Evolutionary conservation across 2,113 vertebrate genomes (phyloP).

Genomic region (Pyrgilauda ruficollis): DNA sequence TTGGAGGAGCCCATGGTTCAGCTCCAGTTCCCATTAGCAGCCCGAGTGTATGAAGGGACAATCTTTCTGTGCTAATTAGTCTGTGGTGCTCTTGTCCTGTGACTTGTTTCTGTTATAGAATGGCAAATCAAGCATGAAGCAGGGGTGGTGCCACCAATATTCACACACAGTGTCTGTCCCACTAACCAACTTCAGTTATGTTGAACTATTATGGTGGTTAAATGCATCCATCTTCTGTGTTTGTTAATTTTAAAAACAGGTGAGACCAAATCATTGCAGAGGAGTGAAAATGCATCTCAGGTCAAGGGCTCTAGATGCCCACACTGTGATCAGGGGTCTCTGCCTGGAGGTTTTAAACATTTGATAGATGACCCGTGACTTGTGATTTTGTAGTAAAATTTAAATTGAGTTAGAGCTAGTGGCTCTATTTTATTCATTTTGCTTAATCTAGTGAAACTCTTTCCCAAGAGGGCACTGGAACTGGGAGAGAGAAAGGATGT

Average conservation of each 20-base stretch:
- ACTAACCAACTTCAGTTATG: not conserved
- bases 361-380: not conserved
- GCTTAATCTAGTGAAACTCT: not conserved
- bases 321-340: not conserved
- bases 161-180: not conserved
- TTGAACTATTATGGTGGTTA: not conserved
- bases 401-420: not conserved
- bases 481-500: not conserved
- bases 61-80: not conserved
- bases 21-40: not conserved
- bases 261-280: not conserved
- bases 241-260: not conserved
- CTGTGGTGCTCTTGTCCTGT: not conserved
- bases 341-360: not conserved
- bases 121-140: not conserved
- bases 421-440: not conserved
- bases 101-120: not conserved
- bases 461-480: not conserved
- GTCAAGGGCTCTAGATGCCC: not conserved
- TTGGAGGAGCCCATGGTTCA: not conserved
- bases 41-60: accelerated
- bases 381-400: not conserved
- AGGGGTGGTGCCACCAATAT: not conserved
- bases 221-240: not conserved
- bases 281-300: not conserved